Evolutionary conservation across 2,113 vertebrate genomes (phyloP), one percentile per base, ranked within the genome.

Genomic region (Sorex araneus): DNA sequence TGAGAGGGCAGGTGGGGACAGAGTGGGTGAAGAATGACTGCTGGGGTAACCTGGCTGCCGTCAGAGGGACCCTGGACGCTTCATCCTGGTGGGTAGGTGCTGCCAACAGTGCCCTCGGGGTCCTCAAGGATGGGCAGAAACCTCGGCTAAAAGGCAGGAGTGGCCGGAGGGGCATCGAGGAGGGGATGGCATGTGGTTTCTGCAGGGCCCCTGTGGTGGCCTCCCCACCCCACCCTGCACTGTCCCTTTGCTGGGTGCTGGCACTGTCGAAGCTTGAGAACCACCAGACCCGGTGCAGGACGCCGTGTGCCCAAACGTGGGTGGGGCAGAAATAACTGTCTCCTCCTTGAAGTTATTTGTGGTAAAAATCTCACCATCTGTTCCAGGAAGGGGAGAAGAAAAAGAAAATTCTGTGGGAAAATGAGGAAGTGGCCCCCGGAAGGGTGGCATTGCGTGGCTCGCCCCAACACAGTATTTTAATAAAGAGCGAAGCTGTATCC

Each of bases 361-460:
- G 60, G 82, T 89, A 40, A 92, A 93, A 75, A 71, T 87, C 81
- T 54, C 60, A 25, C 94, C 91, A 91, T 95, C 93, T 96, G 94
- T 90, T 96, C 76, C 23, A 81, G 87, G 86, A 82, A 67, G 75
- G 45, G 34, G 79, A 84, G 32, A 47, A 47, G 40, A 60, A 90
- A 87, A 32, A 3, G 23, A 36, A 76, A 71, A 28, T 67, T 84
- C 57, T 93, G 19, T 36, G 86, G 89, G 84, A 91, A 95, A 73
- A 81, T 88, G 32, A 47, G 75, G 71, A 87, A 73, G 25, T 89
- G 88, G 74, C 71, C 45, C 70, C 21, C 1, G 12, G 19, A 28
- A 60, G 47, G 43, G 40, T 21, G 9, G 25, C 30, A 66, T 76
- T 28, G 13, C 3, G 10, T 63, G 11, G 85, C 54, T 77, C 1